Evolutionary conservation across 30 jellyfish, hydroid and myxozoan genomes (phyloP), one percentile per base, ranked within the genome.

Genomic region (Haliclystus octoradiatus): DNA sequence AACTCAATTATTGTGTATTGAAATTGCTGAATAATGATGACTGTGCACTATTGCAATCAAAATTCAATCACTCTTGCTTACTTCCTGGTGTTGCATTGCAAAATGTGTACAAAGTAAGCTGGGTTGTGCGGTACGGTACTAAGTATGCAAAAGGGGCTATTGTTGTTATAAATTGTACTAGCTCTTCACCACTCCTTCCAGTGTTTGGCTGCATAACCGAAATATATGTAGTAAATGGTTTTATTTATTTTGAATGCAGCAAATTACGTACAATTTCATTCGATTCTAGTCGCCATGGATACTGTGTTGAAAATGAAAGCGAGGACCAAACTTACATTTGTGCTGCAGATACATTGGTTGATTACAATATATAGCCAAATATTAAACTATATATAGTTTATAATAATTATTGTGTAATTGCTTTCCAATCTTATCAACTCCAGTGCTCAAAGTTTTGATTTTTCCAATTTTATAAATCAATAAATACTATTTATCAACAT

Each of bases 71-170:
- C 7, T 27, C 26, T 47, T 64, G 78, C 68, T 34, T 30, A 5
- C 77, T 73, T 22, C 84, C 84, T 15, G 84, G 78, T 34, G 47
- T 63, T 19, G 77, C 61, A 46, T 47, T 73, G n/a, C 14, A 32
- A 28, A 32, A 15, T 15, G 69, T 73, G 31, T 57, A 47, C 78
- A 63, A 63, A 22, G 68, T 50, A 23, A 30, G 57, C n/a, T 73
- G 84, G 84, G 67, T 63, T 34, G 2, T 62, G 28, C 63, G 61
- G 19, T 28, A 60, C 62, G 84, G 84, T 25, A 73, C 84, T 1
- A 73, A 63, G 40, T 73, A 52, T 63, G 26, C 31, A 49, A 73
- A 60, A 62, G 27, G 40, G 2, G 84, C 68, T 14, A 34, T 34
- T 29, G 62, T 73, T 57, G 78, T 69, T 27, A 49, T 61, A 23